Evolutionary conservation across 2,113 vertebrate species (phyloP).

Genomic region (Tricholaema leucomelas): DNA sequence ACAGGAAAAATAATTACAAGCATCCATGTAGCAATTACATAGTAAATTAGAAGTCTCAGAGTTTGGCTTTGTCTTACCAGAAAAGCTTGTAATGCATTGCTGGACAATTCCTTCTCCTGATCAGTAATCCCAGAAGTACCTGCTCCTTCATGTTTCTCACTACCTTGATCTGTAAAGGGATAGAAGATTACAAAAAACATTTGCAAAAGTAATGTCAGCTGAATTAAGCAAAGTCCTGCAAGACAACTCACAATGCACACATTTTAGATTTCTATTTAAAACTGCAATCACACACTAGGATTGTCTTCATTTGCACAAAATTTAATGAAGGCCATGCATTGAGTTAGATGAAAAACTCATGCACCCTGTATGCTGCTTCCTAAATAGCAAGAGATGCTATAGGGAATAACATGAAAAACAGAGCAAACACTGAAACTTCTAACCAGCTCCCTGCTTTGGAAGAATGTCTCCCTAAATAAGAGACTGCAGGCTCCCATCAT

Average conservation of each 20-base stretch:
- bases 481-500: background rate
- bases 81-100: slow-evolving; percentile 87
- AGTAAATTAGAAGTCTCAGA: background rate
- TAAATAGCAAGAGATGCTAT: background rate
- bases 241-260: background rate
- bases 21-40: background rate
- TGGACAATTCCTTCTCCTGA: slow-evolving; percentile 90
- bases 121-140: slow-evolving; percentile 85
- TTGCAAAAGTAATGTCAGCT: background rate
- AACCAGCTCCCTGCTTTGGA: background rate
- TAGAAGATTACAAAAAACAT: background rate
- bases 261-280: background rate
- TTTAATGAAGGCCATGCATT: background rate
- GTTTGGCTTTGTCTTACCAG: slow-evolving; percentile 73
- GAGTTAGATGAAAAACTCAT: background rate
- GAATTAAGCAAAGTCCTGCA: background rate
- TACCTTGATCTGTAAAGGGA: slow-evolving; percentile 80
- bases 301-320: background rate
- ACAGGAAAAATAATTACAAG: background rate
- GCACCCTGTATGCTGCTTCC: background rate
- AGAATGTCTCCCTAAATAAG: background rate
- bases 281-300: background rate
- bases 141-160: slow-evolving; percentile 86
- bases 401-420: background rate
- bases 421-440: background rate